phyloP scores from a whole-genome alignment of 2,888 invertebrate genomes.

The Lathronympha strigana region DNA sequence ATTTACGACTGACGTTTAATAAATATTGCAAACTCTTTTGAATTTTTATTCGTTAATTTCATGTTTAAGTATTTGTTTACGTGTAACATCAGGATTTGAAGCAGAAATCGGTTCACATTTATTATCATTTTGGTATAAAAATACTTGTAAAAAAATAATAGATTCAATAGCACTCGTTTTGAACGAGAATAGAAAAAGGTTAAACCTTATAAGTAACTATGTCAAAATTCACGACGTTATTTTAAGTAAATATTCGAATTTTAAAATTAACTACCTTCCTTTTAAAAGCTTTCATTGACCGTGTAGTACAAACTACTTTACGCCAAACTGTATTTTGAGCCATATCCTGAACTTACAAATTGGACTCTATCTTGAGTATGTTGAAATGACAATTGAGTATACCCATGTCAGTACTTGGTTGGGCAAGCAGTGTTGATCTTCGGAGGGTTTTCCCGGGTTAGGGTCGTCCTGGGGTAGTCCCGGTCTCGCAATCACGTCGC shows the following conservation, averaged over 20 bases:
- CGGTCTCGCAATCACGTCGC: slow-evolving; percentile 53
- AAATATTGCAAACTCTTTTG: slow-evolving; percentile 13
- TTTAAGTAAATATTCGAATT: too few species aligned
- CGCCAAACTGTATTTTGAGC: background rate
- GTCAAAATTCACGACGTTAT: background rate
- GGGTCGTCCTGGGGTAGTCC: slow-evolving; percentile 58
- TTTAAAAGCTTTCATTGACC: slow-evolving; percentile 1
- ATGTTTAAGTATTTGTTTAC: slow-evolving; percentile 17
- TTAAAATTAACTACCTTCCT: background rate
- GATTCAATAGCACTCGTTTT: background rate
- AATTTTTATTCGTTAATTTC: slow-evolving; percentile 18
- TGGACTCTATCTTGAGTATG: background rate
- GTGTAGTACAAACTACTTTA: background rate
- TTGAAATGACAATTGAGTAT: slow-evolving; percentile 2
- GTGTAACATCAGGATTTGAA: slow-evolving; percentile 18
- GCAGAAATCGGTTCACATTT: slow-evolving; percentile 8
- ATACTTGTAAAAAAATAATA: background rate
- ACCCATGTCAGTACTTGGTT: background rate
- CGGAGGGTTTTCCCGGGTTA: slow-evolving; percentile 19
- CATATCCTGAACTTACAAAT: background rate
- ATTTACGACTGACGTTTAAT: slow-evolving; percentile 12
- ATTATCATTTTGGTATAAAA: slow-evolving; percentile 15
- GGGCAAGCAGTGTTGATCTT: background rate
- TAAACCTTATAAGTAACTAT: too few species aligned
- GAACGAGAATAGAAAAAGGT: background rate